A percentile compares a stretch with the other conserved stretches of the same genome.
phyloP scores from a whole-genome alignment of 2,888 invertebrate genomes.

The Spicauda simplicius region DNA sequence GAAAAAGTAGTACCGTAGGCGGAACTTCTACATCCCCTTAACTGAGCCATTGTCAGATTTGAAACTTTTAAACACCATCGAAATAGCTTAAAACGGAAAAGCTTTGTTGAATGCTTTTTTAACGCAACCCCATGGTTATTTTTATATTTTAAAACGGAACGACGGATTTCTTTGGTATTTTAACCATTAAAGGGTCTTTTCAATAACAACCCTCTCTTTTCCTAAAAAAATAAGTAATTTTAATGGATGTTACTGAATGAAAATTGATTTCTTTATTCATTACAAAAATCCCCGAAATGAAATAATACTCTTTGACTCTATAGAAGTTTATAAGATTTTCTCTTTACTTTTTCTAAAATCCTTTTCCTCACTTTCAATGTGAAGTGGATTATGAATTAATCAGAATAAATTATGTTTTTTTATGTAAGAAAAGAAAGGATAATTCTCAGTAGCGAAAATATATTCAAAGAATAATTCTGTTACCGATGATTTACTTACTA shows the following conservation, averaged over 20 bases:
- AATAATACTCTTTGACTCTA: constrained; percentile 26
- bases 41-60: too few relatives aligned
- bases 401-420: too few relatives aligned
- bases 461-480: too few relatives aligned
- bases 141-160: constrained; percentile 53
- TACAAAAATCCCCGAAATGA: constrained; percentile 35
- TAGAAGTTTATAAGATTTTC: not conserved
- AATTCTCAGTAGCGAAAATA: too few relatives aligned
- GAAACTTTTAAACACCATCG: not conserved
- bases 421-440: too few relatives aligned
- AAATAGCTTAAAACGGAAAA: not conserved
- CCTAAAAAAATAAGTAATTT: constrained; percentile 61
- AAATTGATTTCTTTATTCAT: constrained; percentile 51
- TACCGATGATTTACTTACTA: too few relatives aligned
- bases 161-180: constrained; percentile 61
- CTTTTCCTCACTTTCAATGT: constrained; percentile 12
- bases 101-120: not conserved
- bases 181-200: constrained; percentile 64
- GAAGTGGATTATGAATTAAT: too few relatives aligned
- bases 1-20: too few relatives aligned
- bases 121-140: constrained; percentile 50
- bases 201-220: constrained; percentile 65
- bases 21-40: too few relatives aligned
- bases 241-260: constrained; percentile 52
- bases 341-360: not conserved